Base-by-base conservation (phyloP, 2,888 invertebrate genomes). In the Megastigmus dorsalis region DNA sequence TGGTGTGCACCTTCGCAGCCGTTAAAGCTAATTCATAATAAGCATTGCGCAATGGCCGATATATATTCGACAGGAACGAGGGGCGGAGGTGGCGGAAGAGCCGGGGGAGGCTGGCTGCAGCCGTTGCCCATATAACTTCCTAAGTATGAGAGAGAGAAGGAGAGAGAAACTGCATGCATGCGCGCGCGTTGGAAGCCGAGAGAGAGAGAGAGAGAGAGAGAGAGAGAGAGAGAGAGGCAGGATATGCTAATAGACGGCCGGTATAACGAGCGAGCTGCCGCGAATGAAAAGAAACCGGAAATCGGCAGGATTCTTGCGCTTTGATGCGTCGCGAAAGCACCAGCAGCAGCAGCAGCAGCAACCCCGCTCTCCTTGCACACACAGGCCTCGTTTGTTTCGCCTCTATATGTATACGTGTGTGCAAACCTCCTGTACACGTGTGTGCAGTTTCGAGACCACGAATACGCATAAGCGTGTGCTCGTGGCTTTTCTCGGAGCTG, bases 271-370 rank as follows among this genome's bases (percentile, higher is more conserved):
- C 41, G 50, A 1, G 6, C 9, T 30, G n/a, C 15, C 30, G 38
- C 48, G 36, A 50, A 45, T 45, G 43, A 62, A 69, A 67, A 79
- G 68, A 55, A 78, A 79, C 71, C 79, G 79, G 80, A 80, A 80
- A 79, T 76, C 70, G 63, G 45, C 62, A 59, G 67, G 72, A 80
- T 79, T 76, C 70, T 75, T 73, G 75, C 50, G 73, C 65, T 50
- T 69, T 59, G 74, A 69, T 65, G 68, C 60, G 20, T 15, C 36
- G n/a, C n/a, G n/a, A n/a, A n/a, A 20, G 36, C 20, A 57, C 15
- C n/a, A 1, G 6, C 3, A 18, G 36, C 26, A 52, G n/a, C 7
- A 6, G 15, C 10, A n/a, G 15, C 30, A 26, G 10, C 5, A 6
- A 30, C 38, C 26, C 18, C 38, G 54, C 15, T 33, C 23, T 26